A percentile compares a stretch with the other conserved stretches of the same genome.
phyloP scores from a whole-genome alignment of 2,888 invertebrate genomes.

The Apodemia mormo region DNA sequence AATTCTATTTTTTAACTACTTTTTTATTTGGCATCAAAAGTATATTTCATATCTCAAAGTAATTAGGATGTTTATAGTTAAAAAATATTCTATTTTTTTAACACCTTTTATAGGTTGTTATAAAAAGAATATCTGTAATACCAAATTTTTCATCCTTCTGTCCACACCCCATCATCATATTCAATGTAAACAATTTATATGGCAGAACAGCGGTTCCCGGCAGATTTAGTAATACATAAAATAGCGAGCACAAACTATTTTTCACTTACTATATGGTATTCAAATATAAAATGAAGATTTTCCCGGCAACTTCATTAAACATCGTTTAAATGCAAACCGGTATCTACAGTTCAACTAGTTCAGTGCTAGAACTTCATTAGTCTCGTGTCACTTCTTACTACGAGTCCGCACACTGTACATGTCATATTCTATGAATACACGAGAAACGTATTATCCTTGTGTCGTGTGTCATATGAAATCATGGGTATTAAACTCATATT shows the following conservation, averaged over 20 bases:
- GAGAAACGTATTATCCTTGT: constrained; percentile 15
- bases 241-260: not conserved
- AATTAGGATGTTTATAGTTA: too few relatives aligned
- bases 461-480: constrained; percentile 28
- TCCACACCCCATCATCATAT: too few relatives aligned
- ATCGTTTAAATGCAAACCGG: constrained; percentile 16
- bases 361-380: constrained; percentile 19
- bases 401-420: constrained; percentile 8
- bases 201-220: too few relatives aligned
- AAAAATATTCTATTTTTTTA: too few relatives aligned
- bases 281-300: constrained; percentile 8
- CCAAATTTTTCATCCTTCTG: too few relatives aligned
- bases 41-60: too few relatives aligned
- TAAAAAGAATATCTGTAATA: too few relatives aligned
- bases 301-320: constrained; percentile 1
- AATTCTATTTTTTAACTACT: too few relatives aligned
- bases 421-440: constrained; percentile 15
- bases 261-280: constrained; percentile 3
- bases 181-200: too few relatives aligned
- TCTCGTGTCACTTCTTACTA: constrained; percentile 17
- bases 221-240: not conserved
- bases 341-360: constrained; percentile 12
- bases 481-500: constrained; percentile 5
- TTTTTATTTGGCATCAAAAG: too few relatives aligned
- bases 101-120: too few relatives aligned